phyloP scores from a whole-genome alignment of 1,140 invertebrate species.

The Trichonephila clavipes region DNA sequence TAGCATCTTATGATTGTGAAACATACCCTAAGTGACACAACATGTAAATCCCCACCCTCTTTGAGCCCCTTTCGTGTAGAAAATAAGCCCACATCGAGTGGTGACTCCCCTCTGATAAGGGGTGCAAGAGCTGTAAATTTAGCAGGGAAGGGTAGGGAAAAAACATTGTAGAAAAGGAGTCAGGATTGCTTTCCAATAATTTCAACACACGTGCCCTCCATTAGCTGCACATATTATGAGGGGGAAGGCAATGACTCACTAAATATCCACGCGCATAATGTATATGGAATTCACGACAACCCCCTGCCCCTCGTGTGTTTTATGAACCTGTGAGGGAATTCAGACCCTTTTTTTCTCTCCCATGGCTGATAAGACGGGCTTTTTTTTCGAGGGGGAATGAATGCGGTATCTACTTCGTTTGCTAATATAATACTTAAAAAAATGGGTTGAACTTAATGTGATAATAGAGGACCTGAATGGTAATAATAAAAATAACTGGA shows the following conservation, averaged over 20 bases:
- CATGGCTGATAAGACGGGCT: background rate
- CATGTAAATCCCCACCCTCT: background rate
- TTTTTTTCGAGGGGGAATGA: background rate
- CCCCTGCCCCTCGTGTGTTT: conserved; percentile 29
- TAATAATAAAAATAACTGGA: no score
- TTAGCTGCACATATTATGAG: conserved; percentile 31
- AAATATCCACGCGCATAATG: conserved; percentile 51
- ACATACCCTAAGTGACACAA: background rate
- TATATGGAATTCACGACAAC: background rate
- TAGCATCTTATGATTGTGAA: no score
- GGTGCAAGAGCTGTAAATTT: background rate
- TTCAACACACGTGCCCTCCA: conserved; percentile 47
- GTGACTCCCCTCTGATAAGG: conserved; percentile 2
- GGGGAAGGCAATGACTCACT: conserved; percentile 21
- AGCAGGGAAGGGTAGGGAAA: background rate
- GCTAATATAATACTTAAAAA: no score
- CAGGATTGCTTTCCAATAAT: conserved; percentile 69
- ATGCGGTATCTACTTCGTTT: no score
- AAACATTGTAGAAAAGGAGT: conserved; percentile 9
- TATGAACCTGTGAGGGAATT: conserved; percentile 30
- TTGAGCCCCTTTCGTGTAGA: background rate
- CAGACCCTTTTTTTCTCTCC: background rate
- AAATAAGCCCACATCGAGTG: background rate
- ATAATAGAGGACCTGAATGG: no score
- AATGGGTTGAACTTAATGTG: no score